Evolutionary conservation across 2,113 vertebrate species (phyloP).

Genomic region (Collichthys lucidus): DNA sequence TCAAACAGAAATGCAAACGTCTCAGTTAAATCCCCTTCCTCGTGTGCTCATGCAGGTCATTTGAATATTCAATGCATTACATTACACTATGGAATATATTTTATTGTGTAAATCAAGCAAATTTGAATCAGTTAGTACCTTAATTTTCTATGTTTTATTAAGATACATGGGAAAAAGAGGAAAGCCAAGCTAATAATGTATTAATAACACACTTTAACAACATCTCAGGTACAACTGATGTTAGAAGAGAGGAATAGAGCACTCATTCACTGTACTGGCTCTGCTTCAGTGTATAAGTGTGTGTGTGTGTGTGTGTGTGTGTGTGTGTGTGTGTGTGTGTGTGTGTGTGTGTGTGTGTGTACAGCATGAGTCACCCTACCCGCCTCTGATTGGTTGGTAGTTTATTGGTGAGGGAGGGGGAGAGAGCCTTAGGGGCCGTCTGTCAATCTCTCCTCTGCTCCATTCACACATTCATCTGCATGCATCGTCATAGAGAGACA

Average conservation of each 20-base stretch:
- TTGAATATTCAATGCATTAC: slow-evolving; percentile 40
- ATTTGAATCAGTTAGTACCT: background rate
- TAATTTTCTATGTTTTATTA: slow-evolving; percentile 1
- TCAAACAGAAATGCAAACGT: slow-evolving; percentile 71
- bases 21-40: slow-evolving; percentile 44
- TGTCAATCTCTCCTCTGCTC: slow-evolving; percentile 89
- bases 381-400: slow-evolving; percentile 85
- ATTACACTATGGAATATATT: background rate
- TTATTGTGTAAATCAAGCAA: slow-evolving; percentile 13
- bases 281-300: slow-evolving; percentile 78
- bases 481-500: slow-evolving; percentile 76
- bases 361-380: slow-evolving; percentile 89
- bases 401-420: slow-evolving; percentile 69
- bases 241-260: slow-evolving; percentile 47
- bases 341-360: slow-evolving; percentile 65
- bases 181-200: slow-evolving; percentile 2
- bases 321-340: slow-evolving; percentile 69
- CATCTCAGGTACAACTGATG: slow-evolving; percentile 46
- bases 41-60: slow-evolving; percentile 39
- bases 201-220: slow-evolving; percentile 23
- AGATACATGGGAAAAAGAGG: background rate
- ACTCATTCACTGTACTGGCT: slow-evolving; percentile 73
- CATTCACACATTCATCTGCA: slow-evolving; percentile 91
- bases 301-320: slow-evolving; percentile 76
- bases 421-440: slow-evolving; percentile 81